A percentile compares a stretch with the other conserved stretches of the same genome.
phyloP scores from a whole-genome alignment of 2,888 invertebrate genomes.

The Spilosoma lubricipeda region DNA sequence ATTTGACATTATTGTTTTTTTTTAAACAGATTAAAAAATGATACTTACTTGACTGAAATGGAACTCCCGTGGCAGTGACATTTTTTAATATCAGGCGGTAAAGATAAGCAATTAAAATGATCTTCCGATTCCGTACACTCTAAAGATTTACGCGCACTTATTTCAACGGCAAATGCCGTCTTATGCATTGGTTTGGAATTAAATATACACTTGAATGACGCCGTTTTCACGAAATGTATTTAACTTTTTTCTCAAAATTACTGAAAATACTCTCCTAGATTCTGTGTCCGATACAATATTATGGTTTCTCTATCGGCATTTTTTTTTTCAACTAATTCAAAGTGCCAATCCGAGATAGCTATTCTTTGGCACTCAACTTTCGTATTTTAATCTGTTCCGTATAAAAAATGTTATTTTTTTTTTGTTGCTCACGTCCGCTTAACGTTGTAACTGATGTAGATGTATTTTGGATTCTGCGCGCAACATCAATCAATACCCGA shows the following conservation, averaged over 20 bases:
- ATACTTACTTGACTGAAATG: slow-evolving; percentile 85
- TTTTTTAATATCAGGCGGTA: slow-evolving; percentile 81
- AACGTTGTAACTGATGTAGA: slow-evolving; percentile 6
- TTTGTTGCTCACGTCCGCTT: slow-evolving; percentile 8
- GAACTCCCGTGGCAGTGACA: slow-evolving; percentile 88
- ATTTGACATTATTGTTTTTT: not conserved
- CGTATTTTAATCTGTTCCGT: slow-evolving; percentile 21
- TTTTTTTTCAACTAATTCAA: slow-evolving; percentile 27
- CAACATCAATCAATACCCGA: slow-evolving; percentile 39
- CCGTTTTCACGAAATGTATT: slow-evolving; percentile 71
- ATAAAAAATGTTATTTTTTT: slow-evolving; percentile 28
- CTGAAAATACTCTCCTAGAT: not conserved
- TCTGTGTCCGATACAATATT: slow-evolving; percentile 21
- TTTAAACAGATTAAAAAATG: not conserved
- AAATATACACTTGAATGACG: slow-evolving; percentile 58
- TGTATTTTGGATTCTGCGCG: slow-evolving; percentile 41
- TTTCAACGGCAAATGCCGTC: slow-evolving; percentile 72
- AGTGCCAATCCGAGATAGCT: slow-evolving; percentile 6
- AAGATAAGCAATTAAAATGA: slow-evolving; percentile 68
- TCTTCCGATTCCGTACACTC: slow-evolving; percentile 81
- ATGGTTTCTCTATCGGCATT: slow-evolving; percentile 41
- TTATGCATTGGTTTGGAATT: slow-evolving; percentile 75
- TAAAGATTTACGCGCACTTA: slow-evolving; percentile 58
- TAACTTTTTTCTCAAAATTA: slow-evolving; percentile 45
- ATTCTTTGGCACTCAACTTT: slow-evolving; percentile 23